These are phyloP conservation scores for Stenichneumon culpator DNA, from an alignment of 2,888 invertebrate genomes.

Conservation along the genomic window DNA sequence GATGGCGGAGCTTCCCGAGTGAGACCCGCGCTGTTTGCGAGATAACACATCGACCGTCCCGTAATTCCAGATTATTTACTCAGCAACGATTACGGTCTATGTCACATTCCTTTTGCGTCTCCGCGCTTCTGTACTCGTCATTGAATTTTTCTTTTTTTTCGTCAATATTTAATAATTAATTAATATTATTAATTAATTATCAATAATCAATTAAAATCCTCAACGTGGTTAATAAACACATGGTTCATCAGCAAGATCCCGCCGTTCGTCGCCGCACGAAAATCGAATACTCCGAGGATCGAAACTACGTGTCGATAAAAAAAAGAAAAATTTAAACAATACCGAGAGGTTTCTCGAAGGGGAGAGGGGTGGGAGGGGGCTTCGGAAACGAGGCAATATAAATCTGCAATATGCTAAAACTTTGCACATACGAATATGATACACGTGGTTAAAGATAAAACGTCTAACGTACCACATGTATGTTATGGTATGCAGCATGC, in stretches of 20 bases:
- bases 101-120: background rate
- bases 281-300: slow-evolving; percentile 3
- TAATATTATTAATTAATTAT: background rate
- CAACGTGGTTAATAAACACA: background rate
- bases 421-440: slow-evolving; percentile 76
- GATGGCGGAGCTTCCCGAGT: slow-evolving; percentile 4
- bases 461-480: slow-evolving; percentile 74
- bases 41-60: background rate
- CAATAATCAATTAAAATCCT: slow-evolving; percentile 1
- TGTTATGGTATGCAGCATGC: slow-evolving; percentile 78
- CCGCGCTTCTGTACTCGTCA: background rate
- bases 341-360: background rate
- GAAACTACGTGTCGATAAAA: slow-evolving; percentile 24
- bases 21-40: background rate
- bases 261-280: slow-evolving; percentile 9
- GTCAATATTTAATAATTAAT: background rate
- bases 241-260: slow-evolving; percentile 14
- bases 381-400: slow-evolving; percentile 7
- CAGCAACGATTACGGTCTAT: background rate
- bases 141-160: background rate
- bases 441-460: slow-evolving; percentile 69
- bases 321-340: background rate
- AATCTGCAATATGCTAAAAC: slow-evolving; percentile 74
- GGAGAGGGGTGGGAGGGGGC: background rate
- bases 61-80: slow-evolving; percentile 31